Percentiles rank a stretch among this genome's conserved stretches.
Conservation (phyloP, 1,140 invertebrate genomes). For the Bombus pyrosoma region DNA sequence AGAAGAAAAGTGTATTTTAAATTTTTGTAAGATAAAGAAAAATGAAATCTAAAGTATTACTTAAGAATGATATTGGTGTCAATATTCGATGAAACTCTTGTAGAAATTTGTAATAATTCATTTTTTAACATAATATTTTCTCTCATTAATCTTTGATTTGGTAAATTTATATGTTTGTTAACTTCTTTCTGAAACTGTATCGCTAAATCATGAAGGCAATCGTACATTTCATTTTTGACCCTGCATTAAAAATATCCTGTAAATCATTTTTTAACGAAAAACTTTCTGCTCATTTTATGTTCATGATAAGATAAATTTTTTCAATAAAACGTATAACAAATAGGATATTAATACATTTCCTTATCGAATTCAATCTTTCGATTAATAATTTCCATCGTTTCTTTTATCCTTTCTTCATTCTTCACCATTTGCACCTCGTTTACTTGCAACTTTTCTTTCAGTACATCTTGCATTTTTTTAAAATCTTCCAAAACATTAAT, state of each 20-base stretch:
- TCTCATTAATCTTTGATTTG: conserved; percentile 67
- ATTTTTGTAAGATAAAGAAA: not conserved
- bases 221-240: conserved; percentile 72
- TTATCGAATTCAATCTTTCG: conserved; percentile 67
- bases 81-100: conserved; percentile 37
- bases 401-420: conserved; percentile 61
- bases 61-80: conserved; percentile 8
- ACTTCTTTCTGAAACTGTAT: conserved; percentile 69
- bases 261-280: conserved; percentile 20
- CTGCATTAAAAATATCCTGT: conserved; percentile 55
- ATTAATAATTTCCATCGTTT: conserved; percentile 55
- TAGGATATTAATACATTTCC: conserved; percentile 68
- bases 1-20: not conserved
- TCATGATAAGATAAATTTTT: not conserved
- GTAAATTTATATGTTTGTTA: conserved; percentile 46
- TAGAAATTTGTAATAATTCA: conserved; percentile 56
- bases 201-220: conserved; percentile 63
- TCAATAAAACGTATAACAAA: not conserved
- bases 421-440: conserved; percentile 47
- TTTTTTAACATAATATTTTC: conserved; percentile 74
- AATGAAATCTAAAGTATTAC: conserved; percentile 41
- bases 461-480: conserved; percentile 57
- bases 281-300: not conserved
- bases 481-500: conserved; percentile 75
- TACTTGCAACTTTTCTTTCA: conserved; percentile 63